phyloP scores from a whole-genome alignment of 2,888 invertebrate genomes.

The Ormyrus pomaceus region DNA sequence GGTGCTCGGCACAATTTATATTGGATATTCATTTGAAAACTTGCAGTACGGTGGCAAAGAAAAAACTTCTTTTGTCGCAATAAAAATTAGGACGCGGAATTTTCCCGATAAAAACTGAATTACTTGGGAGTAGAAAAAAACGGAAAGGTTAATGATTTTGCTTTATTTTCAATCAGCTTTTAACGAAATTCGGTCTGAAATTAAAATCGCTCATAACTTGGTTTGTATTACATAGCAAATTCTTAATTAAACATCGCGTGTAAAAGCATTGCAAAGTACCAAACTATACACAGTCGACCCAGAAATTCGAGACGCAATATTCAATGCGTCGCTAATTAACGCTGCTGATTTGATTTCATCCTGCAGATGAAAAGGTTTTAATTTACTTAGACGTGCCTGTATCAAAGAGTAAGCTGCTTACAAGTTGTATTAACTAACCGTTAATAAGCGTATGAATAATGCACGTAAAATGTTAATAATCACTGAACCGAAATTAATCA shows the following conservation, averaged over 20 bases:
- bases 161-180: no score
- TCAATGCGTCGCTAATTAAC: slow-evolving; percentile 25
- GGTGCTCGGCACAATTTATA: background rate
- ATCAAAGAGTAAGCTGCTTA: no score
- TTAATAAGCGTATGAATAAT: no score
- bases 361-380: background rate
- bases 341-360: slow-evolving; percentile 5
- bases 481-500: no score
- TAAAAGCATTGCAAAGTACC: background rate
- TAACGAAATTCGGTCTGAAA: no score
- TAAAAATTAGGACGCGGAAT: slow-evolving; percentile 1
- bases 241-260: slow-evolving; percentile 1
- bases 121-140: background rate
- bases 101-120: background rate
- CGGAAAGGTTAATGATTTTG: background rate
- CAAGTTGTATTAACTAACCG: no score
- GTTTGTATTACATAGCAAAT: background rate
- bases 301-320: background rate
- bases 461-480: no score
- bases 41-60: background rate
- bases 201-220: background rate
- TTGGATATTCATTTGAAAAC: background rate
- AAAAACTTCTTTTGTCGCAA: no score
- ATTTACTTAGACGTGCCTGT: no score
- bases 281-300: background rate